Base-by-base conservation (phyloP, 2,113 vertebrate species). In the Ciconia boyciana region DNA sequence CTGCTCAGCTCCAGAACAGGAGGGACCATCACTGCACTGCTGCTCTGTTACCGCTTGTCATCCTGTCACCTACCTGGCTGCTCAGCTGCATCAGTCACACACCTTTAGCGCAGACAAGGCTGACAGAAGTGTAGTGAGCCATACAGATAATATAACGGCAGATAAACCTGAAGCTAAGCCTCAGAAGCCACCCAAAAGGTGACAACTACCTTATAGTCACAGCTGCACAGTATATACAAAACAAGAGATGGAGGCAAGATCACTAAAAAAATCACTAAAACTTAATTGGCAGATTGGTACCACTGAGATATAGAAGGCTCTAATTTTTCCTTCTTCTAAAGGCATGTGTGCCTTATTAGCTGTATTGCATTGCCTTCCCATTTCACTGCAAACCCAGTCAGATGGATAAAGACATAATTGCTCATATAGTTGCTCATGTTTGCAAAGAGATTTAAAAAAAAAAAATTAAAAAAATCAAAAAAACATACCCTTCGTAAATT, bases 401-500 rank as follows among this genome's bases (percentile, higher is more conserved):
- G 20, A 18, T 18, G 29, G 17, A 58, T 49, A 57, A 83, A 65
- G n/a, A 69, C 11, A 9, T 28, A 89, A 64, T 34, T 49, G 11
- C 11, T n/a, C 41, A 36, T 29, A 28, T 7, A 65, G 5, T 39
- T 83, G 18, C 5, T 75, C 12, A 22, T n/a, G 22, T 55, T 71
- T 66, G 28, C 7, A 90, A 62, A 75, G 15, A 80, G 4, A 65
- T 82, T 39, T 9, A 61, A 58, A 43, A 71, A 18, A 10, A 8
- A 16, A 7, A 7, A 2, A 24, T 26, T 11, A 6, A 68, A 31
- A 4, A 7, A 55, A 2, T 4, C 1, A 34, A 26, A 41, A 15
- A 28, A n/a, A 0, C 19, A 69, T 13, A 32, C 17, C 28, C 17
- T 78, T 71, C 5, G 0, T 46, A n/a, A 75, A 55, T 2, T 66